A percentile compares a stretch with the other conserved stretches of the same genome.
Conservation (phyloP, 2,113 vertebrate species). For the Eublepharis macularius region DNA sequence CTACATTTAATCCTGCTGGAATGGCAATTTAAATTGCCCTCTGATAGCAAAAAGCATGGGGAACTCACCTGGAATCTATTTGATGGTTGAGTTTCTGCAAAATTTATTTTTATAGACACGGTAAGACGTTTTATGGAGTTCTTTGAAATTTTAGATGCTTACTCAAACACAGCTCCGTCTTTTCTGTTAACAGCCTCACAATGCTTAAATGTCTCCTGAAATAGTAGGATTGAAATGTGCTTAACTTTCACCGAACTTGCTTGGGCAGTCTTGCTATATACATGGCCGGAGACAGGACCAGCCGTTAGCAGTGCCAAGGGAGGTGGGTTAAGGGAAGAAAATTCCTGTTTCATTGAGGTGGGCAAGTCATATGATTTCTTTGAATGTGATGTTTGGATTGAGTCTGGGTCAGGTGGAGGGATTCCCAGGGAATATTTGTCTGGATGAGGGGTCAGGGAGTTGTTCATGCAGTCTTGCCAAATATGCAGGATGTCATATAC, state of each 20-base stretch:
- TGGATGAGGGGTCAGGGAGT: too few species aligned
- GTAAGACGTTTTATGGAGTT: constrained; percentile 24
- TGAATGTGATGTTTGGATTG: too few species aligned
- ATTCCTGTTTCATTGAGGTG: too few species aligned
- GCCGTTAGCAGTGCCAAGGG: too few species aligned
- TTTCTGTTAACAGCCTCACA: neutral
- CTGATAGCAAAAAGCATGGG: constrained; percentile 34
- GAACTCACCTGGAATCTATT: constrained; percentile 35
- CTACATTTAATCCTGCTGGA: constrained; percentile 6
- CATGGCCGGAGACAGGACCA: too few species aligned
- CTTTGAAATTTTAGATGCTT: constrained; percentile 51
- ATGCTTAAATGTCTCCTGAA: neutral
- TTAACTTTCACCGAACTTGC: neutral
- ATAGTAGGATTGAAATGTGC: neutral
- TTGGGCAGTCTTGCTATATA: too few species aligned
- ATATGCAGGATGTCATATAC: too few species aligned
- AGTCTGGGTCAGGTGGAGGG: too few species aligned
- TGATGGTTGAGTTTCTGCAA: constrained; percentile 7
- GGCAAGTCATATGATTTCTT: too few species aligned
- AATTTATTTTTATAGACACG: constrained; percentile 13
- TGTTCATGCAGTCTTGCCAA: too few species aligned
- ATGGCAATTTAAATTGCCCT: constrained; percentile 29
- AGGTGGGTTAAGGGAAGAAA: too few species aligned
- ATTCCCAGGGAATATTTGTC: too few species aligned
- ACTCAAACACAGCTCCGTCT: constrained; percentile 24